Evolutionary conservation across 2,113 vertebrate species (phyloP).

Genomic region (Genyomyrus donnyi): DNA sequence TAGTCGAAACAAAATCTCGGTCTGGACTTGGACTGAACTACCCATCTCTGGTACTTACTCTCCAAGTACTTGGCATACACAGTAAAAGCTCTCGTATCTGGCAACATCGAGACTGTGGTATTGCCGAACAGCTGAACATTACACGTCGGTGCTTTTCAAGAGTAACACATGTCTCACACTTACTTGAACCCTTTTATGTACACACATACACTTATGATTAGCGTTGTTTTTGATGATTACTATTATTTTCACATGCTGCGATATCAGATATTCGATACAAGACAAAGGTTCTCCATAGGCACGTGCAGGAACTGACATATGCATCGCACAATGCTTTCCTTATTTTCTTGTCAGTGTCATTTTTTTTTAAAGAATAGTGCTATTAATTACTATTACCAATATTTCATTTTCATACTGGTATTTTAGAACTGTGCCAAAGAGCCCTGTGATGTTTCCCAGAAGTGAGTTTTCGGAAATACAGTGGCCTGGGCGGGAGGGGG

Average conservation of each 20-base stretch:
- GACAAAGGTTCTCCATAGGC: background rate
- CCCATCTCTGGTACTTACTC: background rate
- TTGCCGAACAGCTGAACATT: background rate
- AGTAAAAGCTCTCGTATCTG: background rate
- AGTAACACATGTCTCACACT: background rate
- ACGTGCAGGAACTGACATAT: background rate
- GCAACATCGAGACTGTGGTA: background rate
- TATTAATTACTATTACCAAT: background rate
- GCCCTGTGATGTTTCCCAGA: background rate
- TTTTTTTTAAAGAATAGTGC: background rate
- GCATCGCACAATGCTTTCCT: background rate
- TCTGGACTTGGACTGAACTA: background rate
- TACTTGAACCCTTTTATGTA: background rate
- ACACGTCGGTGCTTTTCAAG: too few relatives aligned
- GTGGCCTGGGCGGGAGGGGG: background rate
- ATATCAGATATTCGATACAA: background rate
- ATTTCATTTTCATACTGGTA: background rate
- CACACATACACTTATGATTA: background rate
- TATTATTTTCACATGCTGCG: background rate
- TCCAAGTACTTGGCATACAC: background rate
- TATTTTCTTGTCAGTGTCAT: background rate
- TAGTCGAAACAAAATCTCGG: background rate
- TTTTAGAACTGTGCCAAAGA: background rate
- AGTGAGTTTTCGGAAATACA: background rate
- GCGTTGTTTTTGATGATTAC: background rate